phyloP scores from a whole-genome alignment of 2,797 vertebrate genomes.

The Lutjanus campechanus region DNA sequence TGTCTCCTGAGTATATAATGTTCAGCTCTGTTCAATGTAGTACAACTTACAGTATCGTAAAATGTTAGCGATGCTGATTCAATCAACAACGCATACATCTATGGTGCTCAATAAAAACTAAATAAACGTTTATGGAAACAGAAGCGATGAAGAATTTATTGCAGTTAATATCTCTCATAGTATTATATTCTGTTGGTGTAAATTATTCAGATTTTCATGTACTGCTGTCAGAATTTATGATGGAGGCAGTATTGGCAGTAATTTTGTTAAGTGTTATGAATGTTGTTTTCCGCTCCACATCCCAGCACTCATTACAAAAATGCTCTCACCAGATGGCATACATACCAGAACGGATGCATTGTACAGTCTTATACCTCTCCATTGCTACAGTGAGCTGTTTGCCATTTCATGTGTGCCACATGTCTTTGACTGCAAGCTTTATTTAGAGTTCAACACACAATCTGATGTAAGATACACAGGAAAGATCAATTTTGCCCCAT shows the following conservation, averaged over 20 bases:
- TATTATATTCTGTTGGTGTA: not conserved
- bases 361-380: slow-evolving; percentile 2
- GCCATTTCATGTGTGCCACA: slow-evolving; percentile 1
- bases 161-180: slow-evolving; percentile 28
- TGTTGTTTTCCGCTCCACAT: slow-evolving; percentile 35
- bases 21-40: slow-evolving; percentile 4
- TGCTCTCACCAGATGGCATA: slow-evolving; percentile 49
- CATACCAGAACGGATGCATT: slow-evolving; percentile 18
- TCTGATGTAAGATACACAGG: not conserved
- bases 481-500: not conserved
- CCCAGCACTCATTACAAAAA: slow-evolving; percentile 41
- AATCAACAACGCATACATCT: slow-evolving; percentile 11
- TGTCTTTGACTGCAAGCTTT: slow-evolving; percentile 4
- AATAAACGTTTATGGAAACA: slow-evolving; percentile 34
- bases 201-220: slow-evolving; percentile 33
- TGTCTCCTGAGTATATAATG: not conserved
- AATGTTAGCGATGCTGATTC: slow-evolving; percentile 20
- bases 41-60: not conserved
- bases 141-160: slow-evolving; percentile 1
- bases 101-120: slow-evolving; percentile 6
- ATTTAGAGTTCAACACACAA: not conserved
- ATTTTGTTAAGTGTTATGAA: slow-evolving; percentile 61
- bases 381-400: slow-evolving; percentile 5
- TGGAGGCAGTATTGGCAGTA: slow-evolving; percentile 38
- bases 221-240: slow-evolving; percentile 27